Conservation (phyloP, 2,797 vertebrate genomes). For the Pachyuromys duprasi region DNA sequence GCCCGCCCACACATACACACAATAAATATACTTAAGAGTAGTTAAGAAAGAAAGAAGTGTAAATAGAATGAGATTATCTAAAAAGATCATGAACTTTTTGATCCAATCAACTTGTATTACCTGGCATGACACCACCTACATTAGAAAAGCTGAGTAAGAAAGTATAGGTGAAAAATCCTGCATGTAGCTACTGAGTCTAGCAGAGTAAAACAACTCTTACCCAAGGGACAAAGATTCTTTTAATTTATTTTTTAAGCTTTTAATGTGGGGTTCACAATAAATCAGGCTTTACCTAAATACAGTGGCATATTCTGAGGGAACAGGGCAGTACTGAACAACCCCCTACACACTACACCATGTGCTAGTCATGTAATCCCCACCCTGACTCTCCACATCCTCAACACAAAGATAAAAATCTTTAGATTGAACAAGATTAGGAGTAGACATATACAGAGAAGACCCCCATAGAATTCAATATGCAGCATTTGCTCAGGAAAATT, state of each 20-base stretch:
- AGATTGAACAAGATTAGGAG: not conserved
- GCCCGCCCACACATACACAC: not conserved
- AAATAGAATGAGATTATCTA: constrained; percentile 4
- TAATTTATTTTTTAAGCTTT: constrained; percentile 11
- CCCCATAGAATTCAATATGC: not conserved
- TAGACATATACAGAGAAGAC: not conserved
- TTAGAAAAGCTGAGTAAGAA: not conserved
- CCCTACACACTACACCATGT: not conserved
- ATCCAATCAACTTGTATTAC: not conserved
- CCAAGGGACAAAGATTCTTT: not conserved
- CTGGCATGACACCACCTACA: not conserved
- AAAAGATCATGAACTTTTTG: not conserved
- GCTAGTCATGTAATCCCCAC: not conserved
- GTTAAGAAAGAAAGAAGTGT: not conserved
- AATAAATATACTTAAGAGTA: not conserved
- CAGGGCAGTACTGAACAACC: not conserved
- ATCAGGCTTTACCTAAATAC: not conserved
- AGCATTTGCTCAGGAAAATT: not conserved
- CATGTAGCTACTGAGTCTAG: constrained; percentile 33
- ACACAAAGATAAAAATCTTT: not conserved
- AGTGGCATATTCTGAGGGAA: not conserved
- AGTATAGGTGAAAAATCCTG: not conserved
- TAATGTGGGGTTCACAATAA: constrained; percentile 4
- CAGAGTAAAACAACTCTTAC: constrained; percentile 23
- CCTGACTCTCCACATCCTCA: not conserved